phyloP scores from a whole-genome alignment of 2,888 invertebrate genomes.

The Spicauda simplicius region DNA sequence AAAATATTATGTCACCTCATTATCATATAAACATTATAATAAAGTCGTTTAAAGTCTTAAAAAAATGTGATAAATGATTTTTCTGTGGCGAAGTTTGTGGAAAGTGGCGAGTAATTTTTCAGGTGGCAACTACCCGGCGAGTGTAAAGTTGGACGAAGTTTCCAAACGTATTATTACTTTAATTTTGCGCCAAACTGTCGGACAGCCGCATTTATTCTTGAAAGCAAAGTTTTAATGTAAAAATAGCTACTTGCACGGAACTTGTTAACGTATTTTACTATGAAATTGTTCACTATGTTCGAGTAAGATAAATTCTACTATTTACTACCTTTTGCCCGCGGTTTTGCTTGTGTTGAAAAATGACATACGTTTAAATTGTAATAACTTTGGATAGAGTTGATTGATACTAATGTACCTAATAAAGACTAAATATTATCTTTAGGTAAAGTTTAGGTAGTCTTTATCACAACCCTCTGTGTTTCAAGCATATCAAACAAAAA shows the following conservation, averaged over 20 bases:
- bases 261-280: background rate
- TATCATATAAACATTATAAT: too few species aligned
- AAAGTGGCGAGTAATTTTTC: slow-evolving; percentile 58
- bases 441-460: too few species aligned
- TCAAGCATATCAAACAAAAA: too few species aligned
- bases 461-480: too few species aligned
- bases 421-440: too few species aligned
- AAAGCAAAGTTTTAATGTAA: slow-evolving; percentile 33
- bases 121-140: slow-evolving; percentile 55
- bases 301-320: background rate
- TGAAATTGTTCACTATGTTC: background rate
- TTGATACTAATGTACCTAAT: too few species aligned
- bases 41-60: background rate
- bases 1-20: too few species aligned
- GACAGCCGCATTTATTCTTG: slow-evolving; percentile 36
- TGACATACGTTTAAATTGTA: too few species aligned
- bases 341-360: too few species aligned
- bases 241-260: slow-evolving; percentile 9
- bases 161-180: slow-evolving; percentile 51
- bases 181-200: slow-evolving; percentile 44
- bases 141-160: slow-evolving; percentile 53
- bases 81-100: slow-evolving; percentile 47
- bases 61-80: slow-evolving; percentile 48
- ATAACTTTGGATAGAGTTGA: too few species aligned
- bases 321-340: background rate